A percentile compares a stretch with the other conserved stretches of the same genome.
Conservation (phyloP, 2,888 invertebrate genomes). For the Brenthis hecate region DNA sequence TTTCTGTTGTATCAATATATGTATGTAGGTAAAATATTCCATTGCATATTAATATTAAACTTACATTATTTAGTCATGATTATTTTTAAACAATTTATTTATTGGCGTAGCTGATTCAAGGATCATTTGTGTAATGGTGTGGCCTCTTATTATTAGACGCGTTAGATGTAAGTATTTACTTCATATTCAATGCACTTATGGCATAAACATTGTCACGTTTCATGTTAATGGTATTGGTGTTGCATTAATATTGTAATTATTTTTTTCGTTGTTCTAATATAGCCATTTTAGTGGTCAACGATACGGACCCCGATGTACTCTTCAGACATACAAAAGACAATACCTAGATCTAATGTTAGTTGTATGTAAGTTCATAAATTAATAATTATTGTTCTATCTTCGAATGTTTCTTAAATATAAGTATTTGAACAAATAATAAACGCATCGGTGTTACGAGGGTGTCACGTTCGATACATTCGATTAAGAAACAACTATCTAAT, state of each 20-base stretch:
- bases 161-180: slow-evolving; percentile 52
- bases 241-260: slow-evolving; percentile 61
- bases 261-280: slow-evolving; percentile 44
- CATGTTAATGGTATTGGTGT: slow-evolving; percentile 62
- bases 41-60: slow-evolving; percentile 27
- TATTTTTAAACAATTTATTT: slow-evolving; percentile 13
- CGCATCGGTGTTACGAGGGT: slow-evolving; percentile 66
- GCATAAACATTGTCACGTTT: slow-evolving; percentile 57
- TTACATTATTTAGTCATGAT: slow-evolving; percentile 31
- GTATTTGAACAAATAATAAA: slow-evolving; percentile 72
- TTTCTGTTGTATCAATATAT: too few species aligned
- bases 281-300: slow-evolving; percentile 51
- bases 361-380: slow-evolving; percentile 75
- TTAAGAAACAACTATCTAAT: background rate
- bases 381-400: slow-evolving; percentile 80
- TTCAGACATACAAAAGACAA: slow-evolving; percentile 83
- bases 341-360: slow-evolving; percentile 83
- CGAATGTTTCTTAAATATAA: slow-evolving; percentile 78
- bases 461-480: slow-evolving; percentile 49
- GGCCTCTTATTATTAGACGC: slow-evolving; percentile 64
- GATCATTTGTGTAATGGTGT: slow-evolving; percentile 57
- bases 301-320: slow-evolving; percentile 68
- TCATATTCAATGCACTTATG: slow-evolving; percentile 58
- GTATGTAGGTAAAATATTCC: background rate
- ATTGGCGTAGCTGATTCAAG: slow-evolving; percentile 17